Percentiles rank a stretch among this genome's conserved stretches.
These are phyloP conservation scores for human DNA, from an alignment of 2,113 vertebrate species.

Conservation along the genomic window GRCh38 chr16:72636501-72637000, in stretches of 20 bases:
- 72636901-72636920: background rate
- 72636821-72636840: background rate
- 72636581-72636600: too few relatives aligned
- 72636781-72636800: background rate
- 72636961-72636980: background rate
- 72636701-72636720: background rate
- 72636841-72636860: background rate
- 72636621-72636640: background rate
- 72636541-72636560: too few relatives aligned
- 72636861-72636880: background rate
- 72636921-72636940: background rate
- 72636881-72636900: background rate
- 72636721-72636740: background rate
- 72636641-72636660: background rate
- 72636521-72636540: too few relatives aligned
- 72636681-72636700: background rate
- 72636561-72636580: too few relatives aligned
- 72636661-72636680: conserved; percentile 5
- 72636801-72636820: background rate
- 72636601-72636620: too few relatives aligned
- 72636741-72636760: conserved; percentile 7
- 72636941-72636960: conserved; percentile 16
- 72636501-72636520: background rate
- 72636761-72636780: conserved; percentile 17
- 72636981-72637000: background rate